A percentile compares a stretch with the other conserved stretches of the same genome.
Conservation (phyloP, 2,797 vertebrate species). For the Lacerta viridis region DNA sequence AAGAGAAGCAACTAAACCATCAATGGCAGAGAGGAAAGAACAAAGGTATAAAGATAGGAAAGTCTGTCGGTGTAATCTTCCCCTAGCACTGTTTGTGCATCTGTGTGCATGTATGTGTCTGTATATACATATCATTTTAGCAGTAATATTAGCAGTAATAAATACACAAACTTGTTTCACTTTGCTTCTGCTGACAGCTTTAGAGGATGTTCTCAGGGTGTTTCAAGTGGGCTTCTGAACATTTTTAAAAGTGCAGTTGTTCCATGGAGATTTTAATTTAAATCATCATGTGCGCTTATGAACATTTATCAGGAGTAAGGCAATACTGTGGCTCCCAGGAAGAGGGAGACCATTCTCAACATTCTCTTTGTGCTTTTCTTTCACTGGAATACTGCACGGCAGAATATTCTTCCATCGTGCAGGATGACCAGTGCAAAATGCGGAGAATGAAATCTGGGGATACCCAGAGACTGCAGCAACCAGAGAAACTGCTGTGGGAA, state of each 20-base stretch:
- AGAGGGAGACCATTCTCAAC: not conserved
- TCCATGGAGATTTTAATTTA: not conserved
- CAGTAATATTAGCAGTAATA: too few relatives aligned
- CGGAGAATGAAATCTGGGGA: not conserved
- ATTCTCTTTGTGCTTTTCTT: not conserved
- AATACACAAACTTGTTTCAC: not conserved
- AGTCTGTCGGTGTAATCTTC: not conserved
- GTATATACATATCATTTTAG: too few relatives aligned
- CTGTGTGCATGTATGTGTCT: too few relatives aligned
- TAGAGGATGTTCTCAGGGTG: not conserved
- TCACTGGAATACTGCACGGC: not conserved
- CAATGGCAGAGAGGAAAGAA: not conserved
- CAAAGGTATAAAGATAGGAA: not conserved
- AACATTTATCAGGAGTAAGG: not conserved
- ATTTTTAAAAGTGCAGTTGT: not conserved
- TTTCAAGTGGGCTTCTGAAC: not conserved
- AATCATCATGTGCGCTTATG: not conserved
- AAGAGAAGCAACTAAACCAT: not conserved
- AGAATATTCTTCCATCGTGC: not conserved
- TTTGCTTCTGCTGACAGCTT: constrained; percentile 21
- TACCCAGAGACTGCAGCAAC: not conserved
- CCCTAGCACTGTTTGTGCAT: not conserved
- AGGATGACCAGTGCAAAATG: not conserved
- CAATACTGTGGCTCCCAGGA: not conserved
- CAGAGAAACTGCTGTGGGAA: not conserved